phyloP scores from a whole-genome alignment of 2,888 invertebrate genomes.

The Theristus sp. region DNA sequence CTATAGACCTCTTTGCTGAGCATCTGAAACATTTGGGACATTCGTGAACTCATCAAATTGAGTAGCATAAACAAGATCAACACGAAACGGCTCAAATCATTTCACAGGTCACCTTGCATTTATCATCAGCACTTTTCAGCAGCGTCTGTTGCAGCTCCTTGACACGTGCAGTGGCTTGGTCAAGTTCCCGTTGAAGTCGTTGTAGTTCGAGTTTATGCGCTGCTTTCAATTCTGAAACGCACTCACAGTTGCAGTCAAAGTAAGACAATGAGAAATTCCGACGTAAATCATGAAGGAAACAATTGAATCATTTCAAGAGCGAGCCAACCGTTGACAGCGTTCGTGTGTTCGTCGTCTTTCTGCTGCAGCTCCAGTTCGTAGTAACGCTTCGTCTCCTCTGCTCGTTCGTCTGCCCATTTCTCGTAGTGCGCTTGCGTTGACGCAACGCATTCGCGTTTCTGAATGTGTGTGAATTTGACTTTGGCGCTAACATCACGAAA shows the following conservation, averaged over 20 bases:
- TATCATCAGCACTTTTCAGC: slow-evolving; percentile 14
- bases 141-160: slow-evolving; percentile 13
- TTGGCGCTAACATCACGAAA: background rate
- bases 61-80: too few relatives aligned
- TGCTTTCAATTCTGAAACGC: background rate
- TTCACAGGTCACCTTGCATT: slow-evolving; percentile 13
- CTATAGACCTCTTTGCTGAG: slow-evolving; percentile 17
- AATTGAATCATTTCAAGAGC: too few relatives aligned
- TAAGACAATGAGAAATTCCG: background rate
- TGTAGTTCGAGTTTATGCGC: slow-evolving; percentile 6
- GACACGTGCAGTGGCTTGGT: slow-evolving; percentile 11
- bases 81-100: slow-evolving; percentile 1
- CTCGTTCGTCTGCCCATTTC: slow-evolving; percentile 11
- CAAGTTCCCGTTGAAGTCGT: slow-evolving; percentile 12
- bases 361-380: background rate
- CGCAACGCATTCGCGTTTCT: too few relatives aligned
- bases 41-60: too few relatives aligned
- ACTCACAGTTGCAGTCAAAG: background rate
- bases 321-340: too few relatives aligned
- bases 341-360: background rate
- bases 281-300: background rate
- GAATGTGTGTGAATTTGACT: too few relatives aligned
- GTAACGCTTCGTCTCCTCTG: background rate
- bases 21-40: slow-evolving; percentile 16
- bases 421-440: slow-evolving; percentile 11